Base-by-base conservation (phyloP, 2,797 vertebrate species). In the Syngnathus acus region DNA sequence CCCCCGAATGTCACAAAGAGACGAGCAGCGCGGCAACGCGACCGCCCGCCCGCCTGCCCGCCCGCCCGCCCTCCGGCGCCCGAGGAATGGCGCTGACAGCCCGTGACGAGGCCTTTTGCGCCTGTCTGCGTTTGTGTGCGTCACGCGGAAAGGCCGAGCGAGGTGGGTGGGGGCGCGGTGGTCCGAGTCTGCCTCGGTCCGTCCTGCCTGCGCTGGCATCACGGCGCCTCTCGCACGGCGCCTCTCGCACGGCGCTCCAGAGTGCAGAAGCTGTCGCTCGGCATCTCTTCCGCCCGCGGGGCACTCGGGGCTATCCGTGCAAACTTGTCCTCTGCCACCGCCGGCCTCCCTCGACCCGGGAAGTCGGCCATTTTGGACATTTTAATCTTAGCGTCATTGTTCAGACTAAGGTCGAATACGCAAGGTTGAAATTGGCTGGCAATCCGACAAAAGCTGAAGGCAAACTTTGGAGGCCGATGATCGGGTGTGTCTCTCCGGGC, bases 61-160 rank as follows among this genome's bases (percentile, higher is more conserved):
- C 60, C 67, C 65, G 19, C 70, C 65, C 68, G 75, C 73, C 76
- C 14, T 32, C 26, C 21, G 26, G 72, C 79, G 81, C 65, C 61
- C 72, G 59, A 72, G 65, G 76, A 87, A 84, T 89, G 9, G 68
- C 80, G 72, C 81, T 89, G 87, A 88, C 84, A 88, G 81, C 64
- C 70, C 79, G 81, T 81, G 87, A 86, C 85, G 74, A 66, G 69
- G 78, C 82, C 79, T 74, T 84, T 83, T 84, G 86, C 74, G 81
- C 78, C 72, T 82, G 82, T 85, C 84, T 80, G 72, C 79, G 73
- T 81, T 83, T 77, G 71, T 78, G 77, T 76, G 78, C 51, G 40
- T 87, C 85, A 80, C 72, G 4, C 11, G 10, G 11, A 14, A 14
- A 80, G 60, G 61, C 47, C 32, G 68, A 71, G 11, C 11, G 50